A percentile compares a stretch with the other conserved stretches of the same genome.
phyloP scores from a whole-genome alignment of 2,888 invertebrate genomes.

The Himalopsyche kuldschensis region DNA sequence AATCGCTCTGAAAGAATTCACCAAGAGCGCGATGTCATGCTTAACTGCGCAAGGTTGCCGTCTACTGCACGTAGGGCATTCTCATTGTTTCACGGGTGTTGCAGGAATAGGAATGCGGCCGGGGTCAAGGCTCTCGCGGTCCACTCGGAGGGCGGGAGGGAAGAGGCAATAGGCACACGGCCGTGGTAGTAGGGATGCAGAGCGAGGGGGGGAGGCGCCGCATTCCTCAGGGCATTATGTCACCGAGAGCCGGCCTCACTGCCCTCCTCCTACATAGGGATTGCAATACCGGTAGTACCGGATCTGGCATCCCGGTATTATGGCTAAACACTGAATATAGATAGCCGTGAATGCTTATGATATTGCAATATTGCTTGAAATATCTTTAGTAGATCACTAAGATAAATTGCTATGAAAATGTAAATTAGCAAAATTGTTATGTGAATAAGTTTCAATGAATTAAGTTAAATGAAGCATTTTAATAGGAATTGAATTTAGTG shows the following conservation, averaged over 20 bases:
- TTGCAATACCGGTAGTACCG: too few species aligned
- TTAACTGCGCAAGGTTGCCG: neutral
- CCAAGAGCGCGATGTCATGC: too few species aligned
- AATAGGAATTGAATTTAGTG: too few species aligned
- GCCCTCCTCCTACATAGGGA: neutral
- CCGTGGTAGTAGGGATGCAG: slow-evolving; percentile 42
- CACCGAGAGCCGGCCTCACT: slow-evolving; percentile 41
- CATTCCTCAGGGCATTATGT: slow-evolving; percentile 44
- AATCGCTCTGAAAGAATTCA: too few species aligned
- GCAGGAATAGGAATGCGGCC: slow-evolving; percentile 33
- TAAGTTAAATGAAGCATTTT: too few species aligned
- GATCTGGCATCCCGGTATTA: too few species aligned
- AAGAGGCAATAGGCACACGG: slow-evolving; percentile 41
- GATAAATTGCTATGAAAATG: too few species aligned
- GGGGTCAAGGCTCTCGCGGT: slow-evolving; percentile 31
- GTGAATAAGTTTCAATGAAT: too few species aligned
- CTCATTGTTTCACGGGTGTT: neutral
- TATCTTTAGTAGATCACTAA: too few species aligned
- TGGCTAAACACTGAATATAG: too few species aligned
- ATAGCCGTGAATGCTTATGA: neutral
- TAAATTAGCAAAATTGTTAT: too few species aligned
- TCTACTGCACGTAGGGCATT: neutral
- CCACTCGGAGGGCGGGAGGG: slow-evolving; percentile 6
- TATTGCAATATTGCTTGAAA: neutral
- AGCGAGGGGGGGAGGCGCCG: slow-evolving; percentile 42